Base-by-base conservation (phyloP, 2,113 vertebrate genomes). In the Ctenomys sociabilis region DNA sequence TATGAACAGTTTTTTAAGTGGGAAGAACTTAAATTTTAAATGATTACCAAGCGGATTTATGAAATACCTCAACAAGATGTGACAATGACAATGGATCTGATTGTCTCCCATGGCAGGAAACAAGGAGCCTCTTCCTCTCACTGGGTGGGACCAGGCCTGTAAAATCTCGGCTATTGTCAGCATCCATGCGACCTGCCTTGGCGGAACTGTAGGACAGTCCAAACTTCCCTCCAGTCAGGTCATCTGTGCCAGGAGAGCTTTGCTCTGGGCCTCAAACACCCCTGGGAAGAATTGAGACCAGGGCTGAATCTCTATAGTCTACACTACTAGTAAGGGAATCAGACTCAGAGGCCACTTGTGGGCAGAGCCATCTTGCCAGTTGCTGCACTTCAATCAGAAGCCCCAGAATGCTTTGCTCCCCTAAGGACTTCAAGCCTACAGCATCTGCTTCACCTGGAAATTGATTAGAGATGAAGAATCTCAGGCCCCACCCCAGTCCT, bases 41-140 rank as follows among this genome's bases (percentile, higher is more conserved):
- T 89, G 54, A 96, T 93, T 95, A 63, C 70, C 59, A 81, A 90
- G 57, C 40, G 82, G 89, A 91, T 92, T 94, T 94, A 95, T 87
- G 93, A 94, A 95, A 75, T 87, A 84, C 52, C 32, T 95, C 86
- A 70, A 88, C 4, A 32, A 80, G 83, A 72, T 8, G 13, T 91
- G 86, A 68, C 78, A 89, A 70, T 75, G 75, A 81, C 72, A 88
- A 95, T 86, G 68, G 64, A 75, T 59, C 37, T 66, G 70, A 21
- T 63, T 70, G 43, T 82, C 81, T 90, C 43, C 26, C 59, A 30
- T 72, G 45, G 49, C 24, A 35, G 88, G 40, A 92, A 92, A 91
- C 68, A 84, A 84, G 75, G n/a, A 85, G 54, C 66, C 19, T 40
- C 40, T 43, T 26, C 63, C 57, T 68, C 7, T 30, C 19, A 30